Base-by-base conservation (phyloP, 1,140 invertebrate species). In the Zaprionus nigranus region DNA sequence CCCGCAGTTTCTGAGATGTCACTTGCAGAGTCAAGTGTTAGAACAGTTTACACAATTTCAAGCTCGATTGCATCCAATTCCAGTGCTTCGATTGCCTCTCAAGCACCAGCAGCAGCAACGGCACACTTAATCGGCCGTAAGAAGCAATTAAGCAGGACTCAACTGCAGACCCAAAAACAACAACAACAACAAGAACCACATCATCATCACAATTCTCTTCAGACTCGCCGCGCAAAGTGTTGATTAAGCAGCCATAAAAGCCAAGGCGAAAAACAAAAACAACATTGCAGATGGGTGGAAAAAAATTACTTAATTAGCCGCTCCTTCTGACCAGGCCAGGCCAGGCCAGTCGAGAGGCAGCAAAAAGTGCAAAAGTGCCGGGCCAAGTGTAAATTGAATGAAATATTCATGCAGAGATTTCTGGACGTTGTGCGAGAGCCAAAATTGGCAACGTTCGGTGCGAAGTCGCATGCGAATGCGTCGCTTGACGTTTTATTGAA, bases 231-330 rank as follows among this genome's bases (percentile, higher is more conserved):
- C 62, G 46, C 54, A 56, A 26, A 28, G 82, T 85, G 78, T 84
- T 84, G 78, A 84, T 84, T 85, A 85, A 85, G 72, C 68, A 83
- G 68, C 82, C 78, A 79, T 85, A 81, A 84, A 81, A 68, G 59
- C 15, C 40, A 43, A 56, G 22, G 70, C 75, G 66, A 75, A 74
- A 73, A 78, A 72, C 71, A 83, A 56, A 77, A 74, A 65, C 72
- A 71, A 64, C 43, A 38, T 59, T 46, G 15, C 40, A 65, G 26
- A 62, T 65, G 66, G 71, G 67, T n/a, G 46, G 40, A 46, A 81
- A 90, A 81, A 90, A 90, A 88, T 88, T 88, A 85, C 85, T 90
- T 88, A 88, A 88, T 88, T 88, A 88, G 85, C 65, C 74, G 81
- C 40, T 69, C 63, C 62, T 65, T 67, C 40, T 17, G 40, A 15